Percentiles rank a stretch among this genome's conserved stretches.
Conservation (phyloP, 2,797 vertebrate species). For the Galagoides demidoff region DNA sequence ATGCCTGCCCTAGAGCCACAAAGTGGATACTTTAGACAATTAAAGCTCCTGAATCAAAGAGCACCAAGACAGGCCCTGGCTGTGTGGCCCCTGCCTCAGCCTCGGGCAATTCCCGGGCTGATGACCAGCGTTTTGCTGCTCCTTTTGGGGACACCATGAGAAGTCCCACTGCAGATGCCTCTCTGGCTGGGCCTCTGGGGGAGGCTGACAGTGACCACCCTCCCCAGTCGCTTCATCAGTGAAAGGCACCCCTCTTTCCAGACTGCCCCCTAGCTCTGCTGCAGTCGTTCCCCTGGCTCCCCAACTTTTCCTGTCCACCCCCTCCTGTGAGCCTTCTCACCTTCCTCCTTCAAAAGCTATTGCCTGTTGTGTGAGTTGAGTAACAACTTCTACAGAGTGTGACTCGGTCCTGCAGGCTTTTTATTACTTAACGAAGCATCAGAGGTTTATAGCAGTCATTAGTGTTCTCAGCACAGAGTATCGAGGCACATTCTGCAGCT, state of each 20-base stretch:
- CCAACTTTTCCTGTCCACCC: background rate
- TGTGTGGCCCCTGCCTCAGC: fast-evolving
- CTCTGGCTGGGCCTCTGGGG: background rate
- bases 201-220: background rate
- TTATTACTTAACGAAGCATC: background rate
- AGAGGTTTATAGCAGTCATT: conserved; percentile 24
- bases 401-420: background rate
- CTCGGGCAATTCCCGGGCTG: background rate
- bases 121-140: background rate
- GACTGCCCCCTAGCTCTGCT: background rate
- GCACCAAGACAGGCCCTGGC: background rate
- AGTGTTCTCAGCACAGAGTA: conserved; percentile 41
- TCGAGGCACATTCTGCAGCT: background rate
- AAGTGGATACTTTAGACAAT: background rate
- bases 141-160: background rate
- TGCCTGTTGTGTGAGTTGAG: background rate
- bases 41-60: background rate
- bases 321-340: background rate
- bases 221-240: background rate
- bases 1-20: background rate
- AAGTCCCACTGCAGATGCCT: background rate
- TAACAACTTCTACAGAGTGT: background rate
- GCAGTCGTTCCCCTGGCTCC: background rate
- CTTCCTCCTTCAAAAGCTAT: background rate
- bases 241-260: too few relatives aligned